Evolutionary conservation across 2,113 vertebrate species (phyloP).

Genomic region (Glaucidium brasilianum): DNA sequence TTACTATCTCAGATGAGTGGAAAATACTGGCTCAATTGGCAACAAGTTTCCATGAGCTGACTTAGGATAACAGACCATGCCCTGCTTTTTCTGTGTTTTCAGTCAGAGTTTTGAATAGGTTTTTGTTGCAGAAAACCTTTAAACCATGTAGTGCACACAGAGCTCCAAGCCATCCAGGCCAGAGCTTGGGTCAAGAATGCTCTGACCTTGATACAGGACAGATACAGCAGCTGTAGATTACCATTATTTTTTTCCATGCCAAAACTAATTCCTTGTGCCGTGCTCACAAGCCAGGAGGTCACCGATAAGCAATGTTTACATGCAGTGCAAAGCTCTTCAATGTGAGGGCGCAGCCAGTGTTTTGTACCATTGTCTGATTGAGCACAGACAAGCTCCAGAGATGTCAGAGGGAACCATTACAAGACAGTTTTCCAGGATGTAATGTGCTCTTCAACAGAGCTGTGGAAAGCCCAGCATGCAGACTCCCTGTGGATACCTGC

Average conservation of each 20-base stretch:
- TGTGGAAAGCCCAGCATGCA: background rate
- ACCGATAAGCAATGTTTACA: constrained; percentile 21
- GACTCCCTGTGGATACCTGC: background rate
- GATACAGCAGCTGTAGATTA: background rate
- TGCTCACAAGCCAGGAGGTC: background rate
- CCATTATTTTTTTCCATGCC: background rate
- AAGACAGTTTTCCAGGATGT: background rate
- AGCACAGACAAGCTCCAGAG: background rate
- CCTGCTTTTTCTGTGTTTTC: constrained; percentile 27
- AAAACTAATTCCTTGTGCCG: background rate
- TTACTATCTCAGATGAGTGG: constrained; percentile 41
- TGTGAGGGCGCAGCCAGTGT: background rate
- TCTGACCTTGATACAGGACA: constrained; percentile 46
- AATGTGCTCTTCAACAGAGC: background rate
- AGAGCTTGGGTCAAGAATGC: constrained; percentile 22
- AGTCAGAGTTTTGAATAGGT: background rate
- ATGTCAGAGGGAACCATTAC: background rate
- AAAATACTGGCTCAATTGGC: constrained; percentile 45
- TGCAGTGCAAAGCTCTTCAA: background rate
- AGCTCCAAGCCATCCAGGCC: background rate
- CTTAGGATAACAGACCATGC: constrained; percentile 23
- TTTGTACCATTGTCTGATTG: background rate
- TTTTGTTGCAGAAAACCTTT: constrained; percentile 22
- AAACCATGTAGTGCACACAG: background rate
- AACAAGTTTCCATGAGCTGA: background rate